These are phyloP conservation scores for Diprion similis DNA, from an alignment of 1,140 invertebrate genomes.

Conservation along the genomic window DNA sequence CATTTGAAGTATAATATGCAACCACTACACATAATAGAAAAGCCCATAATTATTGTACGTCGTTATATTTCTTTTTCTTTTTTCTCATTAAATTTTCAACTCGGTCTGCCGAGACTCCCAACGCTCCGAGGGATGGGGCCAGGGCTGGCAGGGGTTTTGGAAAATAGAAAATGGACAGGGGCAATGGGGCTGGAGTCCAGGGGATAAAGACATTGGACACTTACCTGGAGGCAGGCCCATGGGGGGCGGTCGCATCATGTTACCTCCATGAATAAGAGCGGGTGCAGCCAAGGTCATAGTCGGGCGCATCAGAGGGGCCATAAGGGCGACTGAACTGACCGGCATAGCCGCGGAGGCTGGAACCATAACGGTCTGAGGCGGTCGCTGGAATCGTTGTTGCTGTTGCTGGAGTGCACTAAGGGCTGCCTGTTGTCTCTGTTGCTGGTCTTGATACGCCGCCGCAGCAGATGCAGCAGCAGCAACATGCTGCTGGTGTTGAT, in stretches of 20 bases:
- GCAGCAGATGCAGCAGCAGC: conserved; percentile 46
- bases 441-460: conserved; percentile 58
- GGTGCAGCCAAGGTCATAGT: conserved; percentile 71
- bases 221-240: conserved; percentile 77
- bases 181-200: conserved; percentile 20
- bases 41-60: not conserved
- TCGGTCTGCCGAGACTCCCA: not conserved
- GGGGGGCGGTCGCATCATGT: conserved; percentile 77
- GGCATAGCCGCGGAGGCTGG: conserved; percentile 60
- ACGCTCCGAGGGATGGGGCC: too few species aligned
- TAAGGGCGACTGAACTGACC: conserved; percentile 65
- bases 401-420: conserved; percentile 46
- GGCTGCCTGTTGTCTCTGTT: conserved; percentile 57
- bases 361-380: conserved; percentile 54
- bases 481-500: conserved; percentile 45
- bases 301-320: conserved; percentile 68
- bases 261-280: conserved; percentile 72
- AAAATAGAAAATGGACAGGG: conserved; percentile 12
- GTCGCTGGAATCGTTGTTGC: conserved; percentile 52
- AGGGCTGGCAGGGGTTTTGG: not conserved
- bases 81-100: not conserved
- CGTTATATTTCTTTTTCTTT: not conserved
- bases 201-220: conserved; percentile 50
- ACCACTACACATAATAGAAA: too few species aligned
- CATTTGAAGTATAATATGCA: too few species aligned